These are phyloP conservation scores for Bryconaethiops microstoma DNA, from an alignment of 2,797 vertebrate genomes.

Conservation along the genomic window DNA sequence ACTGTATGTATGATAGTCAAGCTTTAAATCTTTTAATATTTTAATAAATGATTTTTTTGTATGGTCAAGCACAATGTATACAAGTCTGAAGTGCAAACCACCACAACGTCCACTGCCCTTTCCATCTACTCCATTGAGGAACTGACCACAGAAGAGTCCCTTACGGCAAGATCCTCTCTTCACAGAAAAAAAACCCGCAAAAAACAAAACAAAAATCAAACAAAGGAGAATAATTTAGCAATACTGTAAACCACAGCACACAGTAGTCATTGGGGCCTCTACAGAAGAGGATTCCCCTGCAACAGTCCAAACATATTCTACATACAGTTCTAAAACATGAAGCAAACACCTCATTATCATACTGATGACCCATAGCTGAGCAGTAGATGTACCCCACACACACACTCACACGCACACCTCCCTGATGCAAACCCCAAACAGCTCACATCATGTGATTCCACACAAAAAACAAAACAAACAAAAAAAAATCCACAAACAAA, in stretches of 20 bases:
- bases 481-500: conserved; percentile 54
- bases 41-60: conserved; percentile 28
- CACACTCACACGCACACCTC: conserved; percentile 11
- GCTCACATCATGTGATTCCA: conserved; percentile 28
- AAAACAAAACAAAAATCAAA: conserved; percentile 27
- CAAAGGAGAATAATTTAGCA: conserved; percentile 50
- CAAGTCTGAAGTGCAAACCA: conserved; percentile 59
- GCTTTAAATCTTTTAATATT: conserved; percentile 39
- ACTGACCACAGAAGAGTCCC: conserved; percentile 18
- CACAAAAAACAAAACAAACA: conserved; percentile 1
- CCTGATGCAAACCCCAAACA: conserved; percentile 1
- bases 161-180: conserved; percentile 34
- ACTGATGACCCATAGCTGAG: conserved; percentile 41
- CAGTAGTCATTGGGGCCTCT: conserved; percentile 39
- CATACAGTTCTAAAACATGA: conserved; percentile 39
- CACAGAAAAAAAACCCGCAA: background rate
- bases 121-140: conserved; percentile 18
- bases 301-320: conserved; percentile 36
- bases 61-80: conserved; percentile 57
- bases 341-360: background rate
- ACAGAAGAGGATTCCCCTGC: conserved; percentile 21
- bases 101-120: conserved; percentile 45
- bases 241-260: conserved; percentile 57
- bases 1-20: background rate
- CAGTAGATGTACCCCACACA: conserved; percentile 40